Percentiles rank a stretch among this genome's conserved stretches.
phyloP scores from a whole-genome alignment of 2,113 vertebrate species.

The Hystrix cristata region DNA sequence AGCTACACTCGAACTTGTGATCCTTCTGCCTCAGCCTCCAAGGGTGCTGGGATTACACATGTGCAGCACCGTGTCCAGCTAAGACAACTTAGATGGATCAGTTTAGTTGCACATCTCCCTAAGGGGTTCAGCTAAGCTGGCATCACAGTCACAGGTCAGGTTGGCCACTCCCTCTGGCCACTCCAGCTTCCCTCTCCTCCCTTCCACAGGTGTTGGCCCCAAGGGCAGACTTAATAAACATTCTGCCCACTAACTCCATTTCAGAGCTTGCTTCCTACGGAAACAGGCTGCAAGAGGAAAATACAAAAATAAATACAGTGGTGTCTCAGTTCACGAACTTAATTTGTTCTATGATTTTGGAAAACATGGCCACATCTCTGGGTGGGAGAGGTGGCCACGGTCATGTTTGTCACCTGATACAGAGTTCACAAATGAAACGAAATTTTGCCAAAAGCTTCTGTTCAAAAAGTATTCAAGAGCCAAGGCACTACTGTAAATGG shows the following conservation, averaged over 20 bases:
- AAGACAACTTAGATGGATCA: background rate
- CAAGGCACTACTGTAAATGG: background rate
- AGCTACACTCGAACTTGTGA: background rate
- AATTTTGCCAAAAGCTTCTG: no score
- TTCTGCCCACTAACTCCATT: background rate
- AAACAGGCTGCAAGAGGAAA: conserved; percentile 7
- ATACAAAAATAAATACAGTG: background rate
- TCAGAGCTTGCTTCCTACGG: conserved; percentile 15
- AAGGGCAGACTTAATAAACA: conserved; percentile 42
- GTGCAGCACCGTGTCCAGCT: background rate
- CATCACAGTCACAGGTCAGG: background rate
- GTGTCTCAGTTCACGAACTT: no score
- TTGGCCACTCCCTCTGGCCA: background rate
- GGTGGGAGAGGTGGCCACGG: no score
- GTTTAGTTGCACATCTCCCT: background rate
- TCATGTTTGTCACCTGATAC: no score
- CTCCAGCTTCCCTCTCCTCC: background rate
- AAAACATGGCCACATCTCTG: no score
- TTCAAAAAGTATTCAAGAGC: no score
- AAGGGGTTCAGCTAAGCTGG: background rate
- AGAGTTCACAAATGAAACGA: no score
- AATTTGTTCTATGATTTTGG: no score
- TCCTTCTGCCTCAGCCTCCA: background rate
- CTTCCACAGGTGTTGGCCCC: conserved; percentile 26
- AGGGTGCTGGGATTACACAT: background rate